A percentile compares a stretch with the other conserved stretches of the same genome.
These are phyloP conservation scores for Tiphia femorata DNA, from an alignment of 2,888 invertebrate species.

Conservation along the genomic window DNA sequence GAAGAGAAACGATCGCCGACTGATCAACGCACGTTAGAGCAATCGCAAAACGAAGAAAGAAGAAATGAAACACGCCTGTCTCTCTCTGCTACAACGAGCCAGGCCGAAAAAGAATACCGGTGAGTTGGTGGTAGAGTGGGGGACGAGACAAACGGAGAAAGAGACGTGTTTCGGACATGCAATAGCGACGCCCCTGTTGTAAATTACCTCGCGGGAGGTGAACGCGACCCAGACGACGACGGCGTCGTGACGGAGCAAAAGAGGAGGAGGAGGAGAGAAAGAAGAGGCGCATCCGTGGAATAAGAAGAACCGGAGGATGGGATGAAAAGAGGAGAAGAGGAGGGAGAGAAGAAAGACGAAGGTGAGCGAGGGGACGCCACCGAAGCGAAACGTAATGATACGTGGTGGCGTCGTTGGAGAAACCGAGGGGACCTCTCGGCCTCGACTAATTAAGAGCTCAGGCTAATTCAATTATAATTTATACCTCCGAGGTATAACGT, in stretches of 20 bases:
- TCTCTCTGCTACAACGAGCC: no score
- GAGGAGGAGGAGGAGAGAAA: slow-evolving; percentile 17
- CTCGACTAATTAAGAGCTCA: slow-evolving; percentile 60
- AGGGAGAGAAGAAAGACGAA: no score
- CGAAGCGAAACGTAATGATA: slow-evolving; percentile 30
- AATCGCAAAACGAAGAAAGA: no score
- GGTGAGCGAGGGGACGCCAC: slow-evolving; percentile 21
- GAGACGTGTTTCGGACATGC: slow-evolving; percentile 45
- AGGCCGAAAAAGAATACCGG: no score
- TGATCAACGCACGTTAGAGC: no score
- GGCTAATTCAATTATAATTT: slow-evolving; percentile 66
- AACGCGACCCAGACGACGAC: slow-evolving; percentile 27
- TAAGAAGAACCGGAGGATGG: neutral
- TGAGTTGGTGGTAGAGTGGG: slow-evolving; percentile 10
- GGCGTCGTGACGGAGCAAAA: slow-evolving; percentile 25
- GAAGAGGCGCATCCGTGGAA: neutral
- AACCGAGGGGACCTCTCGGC: slow-evolving; percentile 16
- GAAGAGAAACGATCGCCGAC: no score
- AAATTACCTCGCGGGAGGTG: slow-evolving; percentile 51
- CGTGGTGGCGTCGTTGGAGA: slow-evolving; percentile 15
- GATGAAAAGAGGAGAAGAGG: slow-evolving; percentile 4
- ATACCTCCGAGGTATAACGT: slow-evolving; percentile 53
- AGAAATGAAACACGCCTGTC: no score
- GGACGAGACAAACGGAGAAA: slow-evolving; percentile 18
- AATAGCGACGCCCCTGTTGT: slow-evolving; percentile 56